Evolutionary conservation across 1,140 invertebrate species (phyloP).

Genomic region (Nymphalis io): DNA sequence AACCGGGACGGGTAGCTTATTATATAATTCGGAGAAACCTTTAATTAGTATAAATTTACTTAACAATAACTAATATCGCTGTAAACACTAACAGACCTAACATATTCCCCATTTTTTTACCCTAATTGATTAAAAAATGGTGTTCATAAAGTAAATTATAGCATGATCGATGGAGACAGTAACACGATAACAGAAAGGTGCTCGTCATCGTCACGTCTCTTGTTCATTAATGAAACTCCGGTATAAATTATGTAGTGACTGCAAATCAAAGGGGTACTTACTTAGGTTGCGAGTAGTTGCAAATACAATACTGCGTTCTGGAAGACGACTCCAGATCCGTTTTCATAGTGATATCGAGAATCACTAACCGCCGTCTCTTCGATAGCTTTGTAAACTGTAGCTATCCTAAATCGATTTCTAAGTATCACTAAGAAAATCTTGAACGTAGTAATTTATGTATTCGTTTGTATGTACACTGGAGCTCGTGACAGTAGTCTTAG

Average conservation of each 20-base stretch:
- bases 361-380: conserved; percentile 47
- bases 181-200: background rate
- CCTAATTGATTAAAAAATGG: too few relatives aligned
- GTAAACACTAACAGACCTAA: too few relatives aligned
- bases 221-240: too few relatives aligned
- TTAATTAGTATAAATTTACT: too few relatives aligned
- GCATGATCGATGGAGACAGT: too few relatives aligned
- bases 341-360: conserved; percentile 40
- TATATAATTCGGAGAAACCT: too few relatives aligned
- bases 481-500: too few relatives aligned
- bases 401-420: conserved; percentile 55
- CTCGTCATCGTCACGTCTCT: too few relatives aligned
- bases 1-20: too few relatives aligned
- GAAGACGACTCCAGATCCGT: conserved; percentile 29
- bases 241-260: background rate
- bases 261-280: conserved; percentile 15
- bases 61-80: too few relatives aligned
- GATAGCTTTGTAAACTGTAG: conserved; percentile 61
- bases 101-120: too few relatives aligned
- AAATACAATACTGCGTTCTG: conserved; percentile 17
- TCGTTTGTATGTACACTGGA: background rate
- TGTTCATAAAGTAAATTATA: too few relatives aligned
- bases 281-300: conserved; percentile 1
- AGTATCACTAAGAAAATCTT: conserved; percentile 49
- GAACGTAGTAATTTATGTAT: conserved; percentile 9